Evolutionary conservation across 2,113 vertebrate genomes (phyloP).

Genomic region (Gracilinanus agilis): DNA sequence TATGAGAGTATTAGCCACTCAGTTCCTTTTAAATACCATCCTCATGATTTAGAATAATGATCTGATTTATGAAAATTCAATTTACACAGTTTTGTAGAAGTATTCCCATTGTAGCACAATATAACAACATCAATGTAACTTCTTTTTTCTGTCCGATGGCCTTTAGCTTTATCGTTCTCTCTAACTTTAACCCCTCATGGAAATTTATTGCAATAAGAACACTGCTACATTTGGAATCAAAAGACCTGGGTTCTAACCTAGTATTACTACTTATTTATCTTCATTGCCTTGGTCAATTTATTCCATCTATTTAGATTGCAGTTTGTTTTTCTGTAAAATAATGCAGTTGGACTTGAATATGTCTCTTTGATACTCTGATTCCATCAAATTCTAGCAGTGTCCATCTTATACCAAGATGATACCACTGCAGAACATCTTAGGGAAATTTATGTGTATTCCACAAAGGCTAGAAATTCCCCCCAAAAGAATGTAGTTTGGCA

Average conservation of each 20-base stretch:
- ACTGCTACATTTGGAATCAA: not conserved
- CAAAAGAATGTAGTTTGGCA: not conserved
- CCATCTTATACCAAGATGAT: not conserved
- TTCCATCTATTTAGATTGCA: not conserved
- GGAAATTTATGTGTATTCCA: not conserved
- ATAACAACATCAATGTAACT: not conserved
- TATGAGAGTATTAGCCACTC: not conserved
- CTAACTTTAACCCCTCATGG: not conserved
- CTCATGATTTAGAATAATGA: not conserved
- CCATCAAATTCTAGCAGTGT: not conserved
- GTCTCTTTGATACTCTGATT: not conserved
- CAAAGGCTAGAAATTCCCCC: not conserved
- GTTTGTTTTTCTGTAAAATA: not conserved
- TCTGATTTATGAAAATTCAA: not conserved
- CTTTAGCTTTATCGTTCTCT: not conserved
- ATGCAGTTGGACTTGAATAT: not conserved
- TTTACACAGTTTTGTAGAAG: conserved; percentile 12
- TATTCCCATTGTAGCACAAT: not conserved
- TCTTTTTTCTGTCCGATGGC: not conserved
- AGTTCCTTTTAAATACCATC: not conserved
- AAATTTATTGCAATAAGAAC: not conserved
- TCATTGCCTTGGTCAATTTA: not conserved
- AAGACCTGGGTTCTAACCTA: not conserved
- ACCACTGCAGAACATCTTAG: not conserved
- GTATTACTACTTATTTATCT: not conserved